Evolutionary conservation across 1,140 invertebrate species (phyloP).

Genomic region (Psilanteris sp.): DNA sequence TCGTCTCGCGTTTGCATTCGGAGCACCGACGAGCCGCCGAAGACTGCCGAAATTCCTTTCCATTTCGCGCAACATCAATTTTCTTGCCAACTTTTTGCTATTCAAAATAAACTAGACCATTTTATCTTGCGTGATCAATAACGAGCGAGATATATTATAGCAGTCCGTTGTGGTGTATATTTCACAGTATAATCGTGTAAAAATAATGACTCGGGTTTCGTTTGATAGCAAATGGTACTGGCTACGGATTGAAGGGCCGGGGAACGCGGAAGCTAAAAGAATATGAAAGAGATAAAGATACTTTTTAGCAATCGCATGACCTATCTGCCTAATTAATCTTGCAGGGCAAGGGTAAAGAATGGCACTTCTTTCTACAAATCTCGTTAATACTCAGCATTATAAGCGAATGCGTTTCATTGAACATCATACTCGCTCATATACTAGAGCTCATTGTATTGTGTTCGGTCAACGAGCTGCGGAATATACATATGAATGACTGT

Average conservation of each 20-base stretch:
- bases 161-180: constrained; percentile 9
- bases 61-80: constrained; percentile 11
- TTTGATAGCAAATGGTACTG: constrained; percentile 28
- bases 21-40: too few relatives aligned
- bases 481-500: constrained; percentile 72
- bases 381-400: constrained; percentile 61
- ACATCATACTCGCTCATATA: constrained; percentile 56
- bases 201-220: constrained; percentile 21
- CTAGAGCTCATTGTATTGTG: constrained; percentile 43
- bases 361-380: constrained; percentile 61
- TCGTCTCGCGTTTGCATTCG: too few relatives aligned
- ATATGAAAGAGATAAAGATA: constrained; percentile 50
- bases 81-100: constrained; percentile 9
- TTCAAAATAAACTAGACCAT: constrained; percentile 27
- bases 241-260: constrained; percentile 38
- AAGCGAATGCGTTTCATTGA: constrained; percentile 60
- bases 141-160: constrained; percentile 18
- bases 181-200: constrained; percentile 30
- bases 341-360: constrained; percentile 46
- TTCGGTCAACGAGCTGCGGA: constrained; percentile 47
- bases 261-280: constrained; percentile 35
- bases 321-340: constrained; percentile 73
- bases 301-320: constrained; percentile 55
- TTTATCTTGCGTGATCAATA: constrained; percentile 7
- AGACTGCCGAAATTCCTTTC: too few relatives aligned